Evolutionary conservation across 2,888 invertebrate species (phyloP), one percentile per base, ranked within the genome.

Genomic region (Sinohyriopsis cumingii): DNA sequence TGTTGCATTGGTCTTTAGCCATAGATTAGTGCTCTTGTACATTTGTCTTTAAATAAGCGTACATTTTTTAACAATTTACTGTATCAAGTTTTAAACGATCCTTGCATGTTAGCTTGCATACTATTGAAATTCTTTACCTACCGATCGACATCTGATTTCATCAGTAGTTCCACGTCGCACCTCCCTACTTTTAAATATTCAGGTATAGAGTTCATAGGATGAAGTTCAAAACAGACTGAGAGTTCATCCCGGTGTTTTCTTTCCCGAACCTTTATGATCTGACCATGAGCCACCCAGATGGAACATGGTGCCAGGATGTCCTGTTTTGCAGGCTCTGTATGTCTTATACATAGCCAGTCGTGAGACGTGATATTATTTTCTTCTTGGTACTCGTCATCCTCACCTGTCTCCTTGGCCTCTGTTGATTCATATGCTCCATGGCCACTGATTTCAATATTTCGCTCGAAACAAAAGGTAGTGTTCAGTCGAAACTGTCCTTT

Each of bases 361-460:
- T 69, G 70, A 4, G 67, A 65, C 5, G 19, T 54, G 0, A 33
- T 20, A 0, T 28, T 2, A 28, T 45, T 28, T 20, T 56, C 25
- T 55, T 55, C 55, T 59, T 5, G 57, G 18, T 7, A 53, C 59
- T 33, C 6, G 54, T n/a, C n/a, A 59, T 59, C 69, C 4, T 66
- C 68, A n/a, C 75, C 76, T 1, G 76, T 76, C 24, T 71, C 67
- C 15, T 73, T 73, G 12, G 69, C 64, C 15, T 65, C 63, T 33
- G 66, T 64, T 9, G 9, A 9, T 1, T 15, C n/a, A 57, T 24
- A 57, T 9, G 33, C 33, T 9, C 33, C 33, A 33, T 33, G 33
- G 28, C 67, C 70, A 18, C 63, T 63, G 25, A 78, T 69, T 33
- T 72, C 68, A n/a, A 78, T 70, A 54, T 78, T 73, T 67, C 78